Evolutionary conservation across 2,888 invertebrate species (phyloP).

Genomic region (Galerucella calmariensis): DNA sequence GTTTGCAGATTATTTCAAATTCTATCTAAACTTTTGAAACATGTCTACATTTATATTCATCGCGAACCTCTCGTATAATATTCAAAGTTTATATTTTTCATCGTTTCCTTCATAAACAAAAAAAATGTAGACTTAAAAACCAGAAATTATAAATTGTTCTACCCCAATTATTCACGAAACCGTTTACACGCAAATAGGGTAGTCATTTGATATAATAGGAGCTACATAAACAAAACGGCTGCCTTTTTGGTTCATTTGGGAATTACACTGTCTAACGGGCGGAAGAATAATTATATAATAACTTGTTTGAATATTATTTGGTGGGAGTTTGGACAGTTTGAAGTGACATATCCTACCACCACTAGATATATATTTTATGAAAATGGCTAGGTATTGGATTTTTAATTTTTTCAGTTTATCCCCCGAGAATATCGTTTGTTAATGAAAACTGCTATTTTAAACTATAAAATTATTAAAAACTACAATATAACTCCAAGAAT

Average conservation of each 20-base stretch:
- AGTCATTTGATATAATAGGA: background rate
- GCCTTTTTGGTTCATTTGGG: constrained; percentile 3
- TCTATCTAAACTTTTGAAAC: too few relatives aligned
- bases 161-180: constrained; percentile 1
- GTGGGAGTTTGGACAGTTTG: background rate
- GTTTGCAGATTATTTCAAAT: too few relatives aligned
- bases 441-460: too few relatives aligned
- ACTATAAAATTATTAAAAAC: too few relatives aligned
- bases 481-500: too few relatives aligned
- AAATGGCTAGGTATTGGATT: too few relatives aligned
- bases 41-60: too few relatives aligned
- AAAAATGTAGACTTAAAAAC: background rate
- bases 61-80: too few relatives aligned
- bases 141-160: background rate
- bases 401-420: too few relatives aligned
- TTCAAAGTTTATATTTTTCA: too few relatives aligned
- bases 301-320: background rate
- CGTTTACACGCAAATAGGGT: constrained; percentile 2
- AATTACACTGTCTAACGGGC: background rate
- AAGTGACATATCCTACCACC: background rate
- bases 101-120: background rate
- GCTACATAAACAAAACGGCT: background rate
- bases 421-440: too few relatives aligned
- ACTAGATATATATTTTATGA: too few relatives aligned
- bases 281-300: background rate